These are phyloP conservation scores for Plusia festucae DNA, from an alignment of 2,888 invertebrate species.

Conservation along the genomic window DNA sequence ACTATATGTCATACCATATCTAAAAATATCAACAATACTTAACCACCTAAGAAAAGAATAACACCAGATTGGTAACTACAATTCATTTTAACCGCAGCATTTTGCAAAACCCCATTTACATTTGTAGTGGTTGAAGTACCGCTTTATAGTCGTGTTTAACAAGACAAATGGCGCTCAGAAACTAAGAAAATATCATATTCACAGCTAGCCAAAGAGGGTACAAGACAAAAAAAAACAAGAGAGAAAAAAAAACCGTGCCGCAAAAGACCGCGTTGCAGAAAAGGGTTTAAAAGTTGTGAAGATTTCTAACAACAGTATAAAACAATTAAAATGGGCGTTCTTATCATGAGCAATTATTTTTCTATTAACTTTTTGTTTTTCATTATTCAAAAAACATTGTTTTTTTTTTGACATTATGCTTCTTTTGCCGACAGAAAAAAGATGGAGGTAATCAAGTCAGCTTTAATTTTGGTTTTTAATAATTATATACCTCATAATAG, in stretches of 20 bases:
- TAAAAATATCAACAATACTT: background rate
- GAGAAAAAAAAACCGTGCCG: background rate
- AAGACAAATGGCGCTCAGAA: constrained; percentile 6
- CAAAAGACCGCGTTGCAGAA: background rate
- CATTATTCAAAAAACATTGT: no score
- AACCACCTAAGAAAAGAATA: background rate
- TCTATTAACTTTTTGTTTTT: no score
- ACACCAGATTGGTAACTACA: background rate
- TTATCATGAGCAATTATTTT: no score
- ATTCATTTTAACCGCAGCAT: constrained; percentile 24
- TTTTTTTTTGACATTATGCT: no score
- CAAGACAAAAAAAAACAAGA: background rate
- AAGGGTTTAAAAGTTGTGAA: background rate
- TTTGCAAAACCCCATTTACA: constrained; percentile 23
- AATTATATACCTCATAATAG: no score
- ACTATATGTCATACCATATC: no score
- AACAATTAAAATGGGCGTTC: no score
- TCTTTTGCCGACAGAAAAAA: no score
- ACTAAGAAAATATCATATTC: constrained; percentile 7
- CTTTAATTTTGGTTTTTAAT: no score
- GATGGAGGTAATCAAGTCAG: no score
- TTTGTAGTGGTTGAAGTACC: constrained; percentile 18
- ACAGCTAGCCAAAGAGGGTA: background rate
- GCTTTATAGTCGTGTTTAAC: background rate
- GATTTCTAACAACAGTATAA: no score